These are phyloP conservation scores for Harlomillsia oculata DNA, from an alignment of 1,140 invertebrate species.

Conservation along the genomic window DNA sequence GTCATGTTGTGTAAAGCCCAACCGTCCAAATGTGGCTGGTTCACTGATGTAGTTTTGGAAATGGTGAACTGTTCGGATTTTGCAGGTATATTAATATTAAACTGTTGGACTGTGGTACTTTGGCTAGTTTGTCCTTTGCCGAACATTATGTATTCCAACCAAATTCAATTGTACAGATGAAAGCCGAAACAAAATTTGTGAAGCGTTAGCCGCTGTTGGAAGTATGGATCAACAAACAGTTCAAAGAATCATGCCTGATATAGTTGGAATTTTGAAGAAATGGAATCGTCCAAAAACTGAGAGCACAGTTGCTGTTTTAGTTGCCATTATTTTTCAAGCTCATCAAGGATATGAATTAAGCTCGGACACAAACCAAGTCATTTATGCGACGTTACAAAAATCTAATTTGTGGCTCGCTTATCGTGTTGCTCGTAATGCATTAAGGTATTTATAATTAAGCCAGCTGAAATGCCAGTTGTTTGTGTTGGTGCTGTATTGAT, in stretches of 20 bases:
- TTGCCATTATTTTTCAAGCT: conserved; percentile 59
- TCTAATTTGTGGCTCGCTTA: conserved; percentile 75
- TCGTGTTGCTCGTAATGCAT: conserved; percentile 71
- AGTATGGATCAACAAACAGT: conserved; percentile 51
- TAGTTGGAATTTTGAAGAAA: conserved; percentile 45
- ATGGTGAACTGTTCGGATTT: no score
- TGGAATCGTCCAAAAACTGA: no score
- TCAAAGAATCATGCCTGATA: conserved; percentile 47
- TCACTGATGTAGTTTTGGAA: no score
- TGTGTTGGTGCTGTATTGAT: background rate
- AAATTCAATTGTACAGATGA: conserved; percentile 34
- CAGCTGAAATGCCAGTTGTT: background rate
- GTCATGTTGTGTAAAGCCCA: conserved; percentile 27
- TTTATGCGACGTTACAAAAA: conserved; percentile 47
- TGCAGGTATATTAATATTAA: background rate
- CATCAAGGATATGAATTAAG: conserved; percentile 40
- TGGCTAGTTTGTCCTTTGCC: no score
- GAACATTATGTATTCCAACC: no score
- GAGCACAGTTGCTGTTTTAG: conserved; percentile 14
- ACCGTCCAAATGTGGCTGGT: conserved; percentile 24
- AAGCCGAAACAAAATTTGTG: conserved; percentile 45
- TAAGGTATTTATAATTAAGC: conserved; percentile 46
- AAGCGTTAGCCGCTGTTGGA: conserved; percentile 64
- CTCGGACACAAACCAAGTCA: conserved; percentile 40
- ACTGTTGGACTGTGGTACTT: background rate